Evolutionary conservation across 53 echinoderm and acorn worm species (phyloP).

Genomic region (Luidia sarsii): DNA sequence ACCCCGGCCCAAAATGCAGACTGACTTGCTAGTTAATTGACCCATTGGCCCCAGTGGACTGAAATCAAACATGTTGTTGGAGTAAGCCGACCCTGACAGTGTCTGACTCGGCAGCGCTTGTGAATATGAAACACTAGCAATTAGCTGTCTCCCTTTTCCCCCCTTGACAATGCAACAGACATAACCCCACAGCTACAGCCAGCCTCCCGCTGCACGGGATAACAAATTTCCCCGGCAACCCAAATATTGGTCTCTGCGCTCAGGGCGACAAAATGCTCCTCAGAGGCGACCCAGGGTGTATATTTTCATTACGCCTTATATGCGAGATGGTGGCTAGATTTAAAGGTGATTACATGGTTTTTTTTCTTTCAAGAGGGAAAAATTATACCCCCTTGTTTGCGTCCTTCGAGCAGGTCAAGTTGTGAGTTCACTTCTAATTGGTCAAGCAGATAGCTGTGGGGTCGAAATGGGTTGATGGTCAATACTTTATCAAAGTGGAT

Average conservation of each 20-base stretch:
- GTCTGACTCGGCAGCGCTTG: not conserved
- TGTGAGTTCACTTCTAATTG: constrained; percentile 18
- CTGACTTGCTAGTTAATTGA: too few species aligned
- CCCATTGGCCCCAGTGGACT: not conserved
- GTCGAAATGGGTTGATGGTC: constrained; percentile 2
- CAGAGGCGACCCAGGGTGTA: constrained; percentile 17
- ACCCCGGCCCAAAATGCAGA: too few species aligned
- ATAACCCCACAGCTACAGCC: constrained; percentile 4
- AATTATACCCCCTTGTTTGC: not conserved
- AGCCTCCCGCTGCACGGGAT: constrained; percentile 28
- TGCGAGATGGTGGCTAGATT: not conserved
- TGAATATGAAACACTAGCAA: constrained; percentile 31
- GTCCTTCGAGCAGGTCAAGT: constrained; percentile 12
- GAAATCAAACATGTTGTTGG: not conserved
- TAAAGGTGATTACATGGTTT: constrained; percentile 12
- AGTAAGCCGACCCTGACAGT: not conserved
- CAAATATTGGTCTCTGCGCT: constrained; percentile 24
- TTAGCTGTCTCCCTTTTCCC: not conserved
- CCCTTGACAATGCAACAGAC: not conserved
- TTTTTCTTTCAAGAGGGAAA: not conserved
- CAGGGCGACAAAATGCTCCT: constrained; percentile 27
- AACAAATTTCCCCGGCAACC: constrained; percentile 36
- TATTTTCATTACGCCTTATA: constrained; percentile 1
- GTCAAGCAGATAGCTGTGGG: constrained; percentile 3
- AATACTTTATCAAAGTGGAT: constrained; percentile 23